phyloP scores from a whole-genome alignment of 2,797 vertebrate species.

The Pangasius mekongensis region DNA sequence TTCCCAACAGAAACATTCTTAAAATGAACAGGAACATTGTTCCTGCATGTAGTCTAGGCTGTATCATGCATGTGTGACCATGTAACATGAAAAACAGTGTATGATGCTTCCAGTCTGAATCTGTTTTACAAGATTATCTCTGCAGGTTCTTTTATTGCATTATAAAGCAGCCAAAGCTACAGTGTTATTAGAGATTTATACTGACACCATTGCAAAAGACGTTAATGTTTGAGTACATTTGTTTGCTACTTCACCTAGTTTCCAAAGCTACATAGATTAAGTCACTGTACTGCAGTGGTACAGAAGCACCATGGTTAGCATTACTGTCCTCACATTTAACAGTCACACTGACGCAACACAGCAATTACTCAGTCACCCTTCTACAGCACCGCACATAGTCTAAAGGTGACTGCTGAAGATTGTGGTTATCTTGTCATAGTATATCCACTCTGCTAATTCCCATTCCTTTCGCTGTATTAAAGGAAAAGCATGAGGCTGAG shows the following conservation, averaged over 20 bases:
- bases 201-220: background rate
- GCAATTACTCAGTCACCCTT: background rate
- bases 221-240: background rate
- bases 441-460: background rate
- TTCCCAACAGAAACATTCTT: constrained; percentile 3
- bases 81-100: background rate
- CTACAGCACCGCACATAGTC: background rate
- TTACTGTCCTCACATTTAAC: background rate
- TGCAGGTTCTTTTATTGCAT: background rate
- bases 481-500: background rate
- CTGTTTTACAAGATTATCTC: background rate
- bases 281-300: background rate
- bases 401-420: constrained; percentile 7
- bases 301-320: background rate
- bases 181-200: background rate
- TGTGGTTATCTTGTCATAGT: background rate
- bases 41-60: background rate
- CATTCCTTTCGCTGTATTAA: background rate
- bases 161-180: background rate
- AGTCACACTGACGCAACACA: background rate
- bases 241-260: background rate
- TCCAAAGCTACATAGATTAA: background rate
- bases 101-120: background rate
- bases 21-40: background rate
- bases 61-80: background rate